Percentiles rank a stretch among this genome's conserved stretches.
Conservation (phyloP, 2,797 vertebrate species). For the Pseudochaenichthys georgianus region DNA sequence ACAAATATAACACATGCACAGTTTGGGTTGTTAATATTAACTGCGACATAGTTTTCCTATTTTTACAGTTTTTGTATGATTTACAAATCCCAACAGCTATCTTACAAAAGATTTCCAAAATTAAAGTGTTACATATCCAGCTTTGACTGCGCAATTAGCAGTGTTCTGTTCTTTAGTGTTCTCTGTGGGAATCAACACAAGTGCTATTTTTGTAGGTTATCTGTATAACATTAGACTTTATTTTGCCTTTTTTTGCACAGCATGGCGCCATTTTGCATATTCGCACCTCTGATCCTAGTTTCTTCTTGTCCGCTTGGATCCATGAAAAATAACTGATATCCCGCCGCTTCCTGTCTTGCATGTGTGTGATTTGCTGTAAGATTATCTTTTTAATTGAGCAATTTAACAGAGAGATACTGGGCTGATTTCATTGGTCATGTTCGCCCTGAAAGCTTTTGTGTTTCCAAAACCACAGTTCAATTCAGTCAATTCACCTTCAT, state of each 20-base stretch:
- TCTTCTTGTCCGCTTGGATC: slow-evolving; percentile 11
- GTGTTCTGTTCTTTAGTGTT: background rate
- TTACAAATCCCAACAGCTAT: background rate
- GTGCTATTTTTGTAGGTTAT: slow-evolving; percentile 2
- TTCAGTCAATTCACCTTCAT: too few species aligned
- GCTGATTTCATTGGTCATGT: background rate
- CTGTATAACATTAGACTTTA: slow-evolving; percentile 7
- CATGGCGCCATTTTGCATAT: slow-evolving; percentile 32
- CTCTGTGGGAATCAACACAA: slow-evolving; percentile 13
- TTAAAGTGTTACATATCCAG: background rate
- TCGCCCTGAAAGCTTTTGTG: background rate
- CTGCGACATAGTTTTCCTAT: background rate
- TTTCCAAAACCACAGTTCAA: background rate
- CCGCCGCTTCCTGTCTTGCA: slow-evolving; percentile 11
- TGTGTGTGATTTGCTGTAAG: background rate
- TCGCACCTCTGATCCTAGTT: slow-evolving; percentile 16
- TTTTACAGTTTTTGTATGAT: background rate
- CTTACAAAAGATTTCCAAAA: background rate
- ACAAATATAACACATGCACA: background rate
- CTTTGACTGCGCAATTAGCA: background rate
- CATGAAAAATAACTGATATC: slow-evolving; percentile 24
- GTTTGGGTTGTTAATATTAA: background rate
- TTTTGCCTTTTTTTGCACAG: slow-evolving; percentile 11
- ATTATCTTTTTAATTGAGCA: background rate
- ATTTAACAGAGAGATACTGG: background rate